Percentiles rank a stretch among this genome's conserved stretches.
Conservation (phyloP, 2,113 vertebrate species). For the Muntiacus reevesi region DNA sequence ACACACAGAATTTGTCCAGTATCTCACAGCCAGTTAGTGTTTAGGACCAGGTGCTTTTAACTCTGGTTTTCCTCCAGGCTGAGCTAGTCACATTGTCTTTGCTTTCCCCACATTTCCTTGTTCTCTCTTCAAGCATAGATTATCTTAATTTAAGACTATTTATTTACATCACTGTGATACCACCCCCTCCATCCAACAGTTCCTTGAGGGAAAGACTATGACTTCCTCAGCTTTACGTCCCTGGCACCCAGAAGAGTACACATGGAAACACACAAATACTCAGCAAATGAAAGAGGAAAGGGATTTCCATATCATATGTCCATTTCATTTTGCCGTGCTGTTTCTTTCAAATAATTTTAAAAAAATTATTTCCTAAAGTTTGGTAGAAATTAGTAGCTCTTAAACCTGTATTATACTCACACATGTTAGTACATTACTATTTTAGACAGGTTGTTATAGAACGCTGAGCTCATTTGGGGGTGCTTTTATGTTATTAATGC, state of each 20-base stretch:
- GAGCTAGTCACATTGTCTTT: background rate
- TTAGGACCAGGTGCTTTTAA: background rate
- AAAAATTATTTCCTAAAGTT: background rate
- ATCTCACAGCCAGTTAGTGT: background rate
- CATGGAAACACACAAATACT: background rate
- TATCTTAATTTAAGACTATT: background rate
- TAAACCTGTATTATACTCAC: background rate
- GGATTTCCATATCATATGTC: background rate
- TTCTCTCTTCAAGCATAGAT: background rate
- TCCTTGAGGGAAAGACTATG: background rate
- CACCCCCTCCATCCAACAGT: background rate
- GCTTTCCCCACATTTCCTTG: background rate
- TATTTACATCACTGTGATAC: background rate
- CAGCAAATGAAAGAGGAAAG: background rate
- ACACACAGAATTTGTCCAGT: background rate
- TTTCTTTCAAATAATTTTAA: background rate
- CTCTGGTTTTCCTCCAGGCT: background rate
- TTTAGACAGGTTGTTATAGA: background rate
- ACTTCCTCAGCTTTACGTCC: background rate
- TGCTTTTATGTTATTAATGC: background rate
- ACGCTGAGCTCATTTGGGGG: background rate
- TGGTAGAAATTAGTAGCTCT: background rate
- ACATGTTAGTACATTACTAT: background rate
- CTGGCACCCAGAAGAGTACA: background rate
- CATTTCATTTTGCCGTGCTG: background rate